A percentile compares a stretch with the other conserved stretches of the same genome.
Conservation (phyloP, 2,888 invertebrate species). For the Acronicta alni region DNA sequence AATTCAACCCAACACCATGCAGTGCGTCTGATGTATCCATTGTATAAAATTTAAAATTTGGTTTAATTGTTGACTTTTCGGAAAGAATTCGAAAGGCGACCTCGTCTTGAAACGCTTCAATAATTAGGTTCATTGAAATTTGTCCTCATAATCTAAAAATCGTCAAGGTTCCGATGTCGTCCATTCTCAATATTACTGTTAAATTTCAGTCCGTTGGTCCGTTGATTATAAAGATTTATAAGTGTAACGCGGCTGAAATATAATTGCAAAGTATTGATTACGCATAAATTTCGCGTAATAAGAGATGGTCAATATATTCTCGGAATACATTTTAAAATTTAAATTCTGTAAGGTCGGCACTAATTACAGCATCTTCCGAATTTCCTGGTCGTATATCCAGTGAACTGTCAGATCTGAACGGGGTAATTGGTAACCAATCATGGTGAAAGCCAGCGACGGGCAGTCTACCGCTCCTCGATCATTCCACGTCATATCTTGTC, state of each 20-base stretch:
- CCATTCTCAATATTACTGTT: conserved; percentile 1
- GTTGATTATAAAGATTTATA: conserved; percentile 8
- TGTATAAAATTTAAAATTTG: conserved; percentile 51
- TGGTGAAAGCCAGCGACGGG: conserved; percentile 73
- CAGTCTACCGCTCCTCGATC: conserved; percentile 62
- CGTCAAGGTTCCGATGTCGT: conserved; percentile 24
- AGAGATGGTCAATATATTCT: conserved; percentile 37
- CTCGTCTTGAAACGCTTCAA: conserved; percentile 41
- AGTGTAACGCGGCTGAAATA: conserved; percentile 13
- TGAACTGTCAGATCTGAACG: conserved; percentile 61
- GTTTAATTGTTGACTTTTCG: conserved; percentile 50
- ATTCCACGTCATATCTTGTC: conserved; percentile 63
- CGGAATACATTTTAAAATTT: conserved; percentile 43
- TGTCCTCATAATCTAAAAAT: conserved; percentile 41
- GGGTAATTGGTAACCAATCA: conserved; percentile 77
- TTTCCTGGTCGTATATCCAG: conserved; percentile 61
- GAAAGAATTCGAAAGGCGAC: conserved; percentile 54
- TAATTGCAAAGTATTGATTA: conserved; percentile 25
- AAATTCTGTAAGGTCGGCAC: conserved; percentile 33
- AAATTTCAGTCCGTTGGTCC: background rate
- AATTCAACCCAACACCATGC: conserved; percentile 63
- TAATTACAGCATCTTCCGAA: conserved; percentile 57
- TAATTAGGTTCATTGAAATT: conserved; percentile 51
- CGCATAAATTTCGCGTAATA: conserved; percentile 30
- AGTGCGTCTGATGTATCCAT: conserved; percentile 54